Evolutionary conservation across 2,797 vertebrate species (phyloP).

Genomic region (Nyctalus aviator): DNA sequence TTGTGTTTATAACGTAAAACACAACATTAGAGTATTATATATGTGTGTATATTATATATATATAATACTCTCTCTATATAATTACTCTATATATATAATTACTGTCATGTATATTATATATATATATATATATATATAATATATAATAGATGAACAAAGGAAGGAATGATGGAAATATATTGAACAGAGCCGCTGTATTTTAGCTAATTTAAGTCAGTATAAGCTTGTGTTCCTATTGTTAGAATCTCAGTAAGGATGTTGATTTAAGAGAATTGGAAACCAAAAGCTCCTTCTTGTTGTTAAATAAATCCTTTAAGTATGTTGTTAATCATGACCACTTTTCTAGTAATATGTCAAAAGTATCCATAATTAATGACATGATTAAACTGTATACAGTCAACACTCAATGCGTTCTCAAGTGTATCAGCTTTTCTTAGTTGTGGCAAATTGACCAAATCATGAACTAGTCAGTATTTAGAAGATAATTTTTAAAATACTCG

Average conservation of each 20-base stretch:
- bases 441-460: conserved; percentile 47
- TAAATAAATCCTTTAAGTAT: conserved; percentile 44
- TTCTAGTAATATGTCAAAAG: conserved; percentile 12
- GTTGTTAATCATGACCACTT: conserved; percentile 20
- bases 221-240: neutral
- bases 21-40: no score
- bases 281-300: neutral
- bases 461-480: conserved; percentile 37
- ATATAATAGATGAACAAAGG: neutral
- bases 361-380: conserved; percentile 12
- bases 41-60: no score
- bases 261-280: neutral
- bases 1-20: neutral
- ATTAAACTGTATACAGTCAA: conserved; percentile 41
- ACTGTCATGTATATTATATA: no score
- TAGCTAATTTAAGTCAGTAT: neutral
- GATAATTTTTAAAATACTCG: conserved; percentile 49
- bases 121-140: no score
- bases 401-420: conserved; percentile 33
- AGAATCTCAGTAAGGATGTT: neutral
- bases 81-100: no score
- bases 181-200: neutral
- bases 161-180: neutral
- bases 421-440: conserved; percentile 42
- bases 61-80: no score